A percentile compares a stretch with the other conserved stretches of the same genome.
phyloP scores from a whole-genome alignment of 2,888 invertebrate genomes.

The Tetragnatha montana region DNA sequence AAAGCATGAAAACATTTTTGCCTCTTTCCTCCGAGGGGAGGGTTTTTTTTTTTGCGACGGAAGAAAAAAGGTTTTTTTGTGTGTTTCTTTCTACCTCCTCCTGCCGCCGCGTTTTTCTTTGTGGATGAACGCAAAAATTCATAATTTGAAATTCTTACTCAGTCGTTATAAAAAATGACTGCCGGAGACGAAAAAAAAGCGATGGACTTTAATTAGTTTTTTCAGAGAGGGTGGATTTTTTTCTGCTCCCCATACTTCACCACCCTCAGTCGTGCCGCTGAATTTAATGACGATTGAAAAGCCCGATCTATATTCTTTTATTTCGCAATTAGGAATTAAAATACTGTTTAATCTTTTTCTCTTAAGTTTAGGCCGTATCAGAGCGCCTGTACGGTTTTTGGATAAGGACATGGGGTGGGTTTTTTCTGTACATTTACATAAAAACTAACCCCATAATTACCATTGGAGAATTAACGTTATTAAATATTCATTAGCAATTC shows the following conservation, averaged over 20 bases:
- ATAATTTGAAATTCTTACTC: constrained; percentile 60
- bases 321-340: constrained; percentile 8
- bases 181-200: constrained; percentile 8
- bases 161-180: constrained; percentile 16
- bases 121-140: constrained; percentile 54
- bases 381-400: not conserved
- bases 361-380: not conserved
- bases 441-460: not conserved
- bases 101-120: constrained; percentile 19
- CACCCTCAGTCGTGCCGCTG: constrained; percentile 10
- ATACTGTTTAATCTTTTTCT: not conserved
- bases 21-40: constrained; percentile 2
- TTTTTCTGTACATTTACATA: not conserved
- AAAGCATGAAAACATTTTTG: constrained; percentile 66
- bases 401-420: not conserved
- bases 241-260: not conserved
- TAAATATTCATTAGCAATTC: not conserved
- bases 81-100: constrained; percentile 1
- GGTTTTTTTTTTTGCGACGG: not conserved
- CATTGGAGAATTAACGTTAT: not conserved
- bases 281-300: constrained; percentile 32
- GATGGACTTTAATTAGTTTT: constrained; percentile 60
- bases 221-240: constrained; percentile 4
- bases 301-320: constrained; percentile 6
- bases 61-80: constrained; percentile 7